Percentiles rank a stretch among this genome's conserved stretches.
These are phyloP conservation scores for Hystrix brachyura DNA, from an alignment of 2,113 vertebrate genomes.

Conservation along the genomic window DNA sequence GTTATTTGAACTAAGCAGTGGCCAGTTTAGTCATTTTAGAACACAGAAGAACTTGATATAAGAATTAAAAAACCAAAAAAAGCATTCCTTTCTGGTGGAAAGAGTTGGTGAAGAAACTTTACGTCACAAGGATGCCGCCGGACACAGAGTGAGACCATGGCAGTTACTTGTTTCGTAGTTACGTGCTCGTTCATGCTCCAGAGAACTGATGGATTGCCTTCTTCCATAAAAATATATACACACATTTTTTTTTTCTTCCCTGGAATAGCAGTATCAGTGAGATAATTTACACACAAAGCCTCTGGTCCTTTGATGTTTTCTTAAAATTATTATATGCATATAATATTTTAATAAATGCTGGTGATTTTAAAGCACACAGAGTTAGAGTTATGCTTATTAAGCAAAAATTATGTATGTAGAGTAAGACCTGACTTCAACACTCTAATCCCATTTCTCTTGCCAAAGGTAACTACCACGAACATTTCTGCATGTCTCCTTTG, in stretches of 20 bases:
- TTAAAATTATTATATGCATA: slow-evolving; percentile 29
- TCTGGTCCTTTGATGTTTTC: background rate
- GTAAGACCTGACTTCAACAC: background rate
- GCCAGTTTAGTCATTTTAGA: background rate
- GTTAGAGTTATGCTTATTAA: background rate
- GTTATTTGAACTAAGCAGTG: background rate
- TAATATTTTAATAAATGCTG: background rate
- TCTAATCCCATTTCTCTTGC: background rate
- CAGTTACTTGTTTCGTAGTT: background rate
- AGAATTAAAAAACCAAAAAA: slow-evolving; percentile 16
- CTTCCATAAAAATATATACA: background rate
- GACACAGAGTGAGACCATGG: background rate
- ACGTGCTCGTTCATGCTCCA: background rate
- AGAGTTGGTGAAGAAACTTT: background rate
- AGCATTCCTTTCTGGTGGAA: background rate
- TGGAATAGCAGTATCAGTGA: background rate
- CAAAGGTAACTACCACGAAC: background rate
- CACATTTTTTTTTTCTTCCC: background rate
- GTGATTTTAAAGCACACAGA: background rate
- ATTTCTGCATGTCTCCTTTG: background rate
- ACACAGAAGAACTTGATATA: background rate
- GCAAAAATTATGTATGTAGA: background rate
- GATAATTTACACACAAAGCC: background rate
- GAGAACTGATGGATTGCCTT: background rate
- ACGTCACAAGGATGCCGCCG: background rate